phyloP scores from a whole-genome alignment of 2,797 vertebrate species.

The Mormyrus proboscirostris region DNA sequence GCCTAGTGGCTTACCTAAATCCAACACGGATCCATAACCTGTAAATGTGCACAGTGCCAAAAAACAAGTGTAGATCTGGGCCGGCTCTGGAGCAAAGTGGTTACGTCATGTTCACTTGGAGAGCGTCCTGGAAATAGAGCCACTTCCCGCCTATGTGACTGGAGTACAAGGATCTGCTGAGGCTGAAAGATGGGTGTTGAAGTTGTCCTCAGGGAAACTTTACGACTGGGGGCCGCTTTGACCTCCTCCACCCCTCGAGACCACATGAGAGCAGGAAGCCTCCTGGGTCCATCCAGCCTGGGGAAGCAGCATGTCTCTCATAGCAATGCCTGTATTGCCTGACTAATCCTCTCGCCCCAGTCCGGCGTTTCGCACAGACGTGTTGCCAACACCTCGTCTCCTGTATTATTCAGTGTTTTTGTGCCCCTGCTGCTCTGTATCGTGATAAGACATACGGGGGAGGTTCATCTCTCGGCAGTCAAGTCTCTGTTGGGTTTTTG shows the following conservation, averaged over 20 bases:
- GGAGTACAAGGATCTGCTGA: background rate
- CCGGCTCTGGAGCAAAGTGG: background rate
- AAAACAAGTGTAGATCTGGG: background rate
- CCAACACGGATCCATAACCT: background rate
- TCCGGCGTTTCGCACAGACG: background rate
- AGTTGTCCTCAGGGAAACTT: background rate
- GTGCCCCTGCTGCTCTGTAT: background rate
- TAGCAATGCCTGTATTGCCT: background rate
- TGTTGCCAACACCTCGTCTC: conserved; percentile 7
- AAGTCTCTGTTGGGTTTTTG: background rate
- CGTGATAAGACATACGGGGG: background rate
- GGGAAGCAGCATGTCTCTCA: background rate
- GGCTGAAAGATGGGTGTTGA: background rate
- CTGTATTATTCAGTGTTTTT: conserved; percentile 24
- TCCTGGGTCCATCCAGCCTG: background rate
- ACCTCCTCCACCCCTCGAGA: conserved; percentile 17
- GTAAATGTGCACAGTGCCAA: background rate
- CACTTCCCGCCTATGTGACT: background rate
- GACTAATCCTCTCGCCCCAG: conserved; percentile 1
- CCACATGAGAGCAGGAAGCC: background rate
- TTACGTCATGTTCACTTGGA: background rate
- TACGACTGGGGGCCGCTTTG: background rate
- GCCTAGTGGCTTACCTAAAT: background rate
- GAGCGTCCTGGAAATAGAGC: background rate
- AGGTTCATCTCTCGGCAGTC: background rate